A percentile compares a stretch with the other conserved stretches of the same genome.
Conservation (phyloP, 2,888 invertebrate species). For the Psococerastis gibbosa region DNA sequence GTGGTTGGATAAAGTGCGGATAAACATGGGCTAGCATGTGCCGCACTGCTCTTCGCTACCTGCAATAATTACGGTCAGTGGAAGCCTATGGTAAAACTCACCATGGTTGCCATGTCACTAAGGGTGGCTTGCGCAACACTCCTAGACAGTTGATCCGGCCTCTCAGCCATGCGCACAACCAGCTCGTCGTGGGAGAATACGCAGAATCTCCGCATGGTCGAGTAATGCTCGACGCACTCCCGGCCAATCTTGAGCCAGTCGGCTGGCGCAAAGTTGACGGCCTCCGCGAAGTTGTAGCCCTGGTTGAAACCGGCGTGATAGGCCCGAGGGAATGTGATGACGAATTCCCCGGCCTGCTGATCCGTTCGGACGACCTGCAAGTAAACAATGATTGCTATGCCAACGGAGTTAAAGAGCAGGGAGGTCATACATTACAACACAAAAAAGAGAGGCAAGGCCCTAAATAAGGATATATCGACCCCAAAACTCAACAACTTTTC, state of each 20-base stretch:
- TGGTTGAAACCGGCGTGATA: slow-evolving; percentile 70
- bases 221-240: slow-evolving; percentile 48
- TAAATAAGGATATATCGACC: no score
- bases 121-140: slow-evolving; percentile 46
- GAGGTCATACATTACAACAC: no score
- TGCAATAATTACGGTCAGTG: background rate
- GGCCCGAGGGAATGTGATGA: slow-evolving; percentile 58
- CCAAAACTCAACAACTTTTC: no score
- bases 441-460: no score
- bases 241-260: slow-evolving; percentile 59
- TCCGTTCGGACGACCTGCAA: slow-evolving; percentile 36
- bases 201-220: slow-evolving; percentile 45
- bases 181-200: slow-evolving; percentile 68
- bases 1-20: no score
- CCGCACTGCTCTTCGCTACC: background rate
- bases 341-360: slow-evolving; percentile 63
- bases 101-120: slow-evolving; percentile 42
- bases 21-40: no score
- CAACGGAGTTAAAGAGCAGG: no score
- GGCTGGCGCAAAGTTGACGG: slow-evolving; percentile 66
- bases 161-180: slow-evolving; percentile 52
- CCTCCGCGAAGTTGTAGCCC: slow-evolving; percentile 67
- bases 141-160: slow-evolving; percentile 43
- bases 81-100: slow-evolving; percentile 26
- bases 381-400: no score